Percentiles rank a stretch among this genome's conserved stretches.
Evolutionary conservation across 2,888 invertebrate genomes (phyloP).

Genomic region (Neuroscelio doddi): DNA sequence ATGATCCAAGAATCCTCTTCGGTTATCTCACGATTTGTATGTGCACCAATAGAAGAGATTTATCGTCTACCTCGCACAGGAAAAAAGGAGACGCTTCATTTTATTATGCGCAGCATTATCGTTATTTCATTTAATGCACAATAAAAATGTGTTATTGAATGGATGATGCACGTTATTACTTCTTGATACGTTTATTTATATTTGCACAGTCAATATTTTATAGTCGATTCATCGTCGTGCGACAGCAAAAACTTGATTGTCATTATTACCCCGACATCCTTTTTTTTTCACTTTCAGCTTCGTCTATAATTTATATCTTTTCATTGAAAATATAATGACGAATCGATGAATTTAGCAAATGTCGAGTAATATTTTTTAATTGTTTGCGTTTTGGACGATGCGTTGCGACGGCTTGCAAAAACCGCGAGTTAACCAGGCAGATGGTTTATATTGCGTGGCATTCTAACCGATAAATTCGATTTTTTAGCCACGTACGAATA

Average conservation of each 20-base stretch:
- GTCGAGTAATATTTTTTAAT: not conserved
- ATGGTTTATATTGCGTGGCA: conserved; percentile 56
- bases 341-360: not conserved
- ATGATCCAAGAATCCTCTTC: conserved; percentile 40
- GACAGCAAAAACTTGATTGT: conserved; percentile 20
- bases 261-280: not conserved
- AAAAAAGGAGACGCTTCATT: conserved; percentile 35
- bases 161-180: conserved; percentile 4
- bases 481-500: conserved; percentile 57
- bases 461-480: conserved; percentile 57
- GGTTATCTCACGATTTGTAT: conserved; percentile 33
- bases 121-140: conserved; percentile 20
- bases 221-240: conserved; percentile 37
- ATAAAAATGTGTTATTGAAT: conserved; percentile 40
- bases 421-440: conserved; percentile 23
- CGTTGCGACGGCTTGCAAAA: conserved; percentile 4
- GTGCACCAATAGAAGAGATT: conserved; percentile 39
- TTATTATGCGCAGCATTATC: conserved; percentile 36
- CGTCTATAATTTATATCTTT: conserved; percentile 5
- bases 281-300: conserved; percentile 4
- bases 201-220: conserved; percentile 47
- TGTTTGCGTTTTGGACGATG: conserved; percentile 17
- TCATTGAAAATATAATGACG: too few relatives aligned
- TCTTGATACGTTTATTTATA: conserved; percentile 1
- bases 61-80: conserved; percentile 31